These are phyloP conservation scores for Perodicticus potto DNA, from an alignment of 2,797 vertebrate genomes.

Conservation along the genomic window DNA sequence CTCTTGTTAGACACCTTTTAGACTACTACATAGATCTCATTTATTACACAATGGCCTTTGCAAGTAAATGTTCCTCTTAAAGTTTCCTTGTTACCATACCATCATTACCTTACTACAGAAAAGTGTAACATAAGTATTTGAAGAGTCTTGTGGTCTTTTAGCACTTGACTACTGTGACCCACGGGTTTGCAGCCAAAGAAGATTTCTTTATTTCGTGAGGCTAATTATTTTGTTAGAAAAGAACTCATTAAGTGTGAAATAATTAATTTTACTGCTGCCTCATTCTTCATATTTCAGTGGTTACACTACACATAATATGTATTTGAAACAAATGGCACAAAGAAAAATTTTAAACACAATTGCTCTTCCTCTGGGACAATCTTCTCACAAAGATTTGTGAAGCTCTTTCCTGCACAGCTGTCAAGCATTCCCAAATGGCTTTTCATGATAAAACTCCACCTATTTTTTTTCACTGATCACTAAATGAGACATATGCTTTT, in stretches of 20 bases:
- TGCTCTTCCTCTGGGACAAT: constrained; percentile 59
- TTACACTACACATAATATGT: not conserved
- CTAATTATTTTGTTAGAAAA: constrained; percentile 67
- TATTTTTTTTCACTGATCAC: constrained; percentile 43
- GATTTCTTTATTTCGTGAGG: constrained; percentile 41
- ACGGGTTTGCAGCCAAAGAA: not conserved
- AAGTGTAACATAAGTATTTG: constrained; percentile 8
- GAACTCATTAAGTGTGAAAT: constrained; percentile 52
- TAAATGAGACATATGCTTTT: constrained; percentile 51
- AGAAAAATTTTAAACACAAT: constrained; percentile 61
- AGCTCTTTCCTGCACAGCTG: constrained; percentile 67
- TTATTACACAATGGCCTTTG: constrained; percentile 49
- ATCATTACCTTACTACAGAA: not conserved
- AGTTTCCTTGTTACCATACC: not conserved
- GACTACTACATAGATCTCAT: not conserved
- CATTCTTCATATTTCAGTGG: not conserved
- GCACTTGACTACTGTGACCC: constrained; percentile 37
- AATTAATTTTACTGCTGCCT: constrained; percentile 54
- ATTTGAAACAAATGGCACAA: constrained; percentile 62
- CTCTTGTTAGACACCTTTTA: not conserved
- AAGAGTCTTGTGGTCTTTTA: constrained; percentile 23
- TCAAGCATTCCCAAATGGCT: constrained; percentile 58
- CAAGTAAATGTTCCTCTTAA: constrained; percentile 12
- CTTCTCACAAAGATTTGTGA: constrained; percentile 49
- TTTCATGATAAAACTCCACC: constrained; percentile 48